Conservation (phyloP, 2,113 vertebrate species). For the Petroica traversi region DNA sequence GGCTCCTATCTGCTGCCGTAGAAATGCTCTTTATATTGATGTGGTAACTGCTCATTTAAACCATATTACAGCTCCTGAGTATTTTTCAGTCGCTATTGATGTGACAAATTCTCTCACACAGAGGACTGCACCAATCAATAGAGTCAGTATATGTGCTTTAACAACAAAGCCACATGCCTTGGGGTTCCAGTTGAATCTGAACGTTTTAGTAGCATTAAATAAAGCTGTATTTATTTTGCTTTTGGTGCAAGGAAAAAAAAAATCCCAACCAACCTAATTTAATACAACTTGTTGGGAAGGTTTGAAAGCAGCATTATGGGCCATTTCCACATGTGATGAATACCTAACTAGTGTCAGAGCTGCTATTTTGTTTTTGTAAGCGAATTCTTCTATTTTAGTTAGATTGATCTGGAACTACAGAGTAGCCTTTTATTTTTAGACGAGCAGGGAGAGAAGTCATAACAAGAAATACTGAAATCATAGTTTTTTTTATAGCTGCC, state of each 20-base stretch:
- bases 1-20: conserved; percentile 12
- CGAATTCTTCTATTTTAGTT: conserved; percentile 40
- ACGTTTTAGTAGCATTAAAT: conserved; percentile 73
- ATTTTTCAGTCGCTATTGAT: conserved; percentile 72
- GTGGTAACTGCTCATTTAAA: conserved; percentile 61
- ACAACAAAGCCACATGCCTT: conserved; percentile 66
- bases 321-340: conserved; percentile 39
- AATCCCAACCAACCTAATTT: conserved; percentile 48
- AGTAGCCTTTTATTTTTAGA: conserved; percentile 60
- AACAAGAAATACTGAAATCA: conserved; percentile 61
- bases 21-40: conserved; percentile 68
- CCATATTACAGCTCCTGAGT: conserved; percentile 65
- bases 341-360: conserved; percentile 58
- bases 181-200: conserved; percentile 68
- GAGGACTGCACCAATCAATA: conserved; percentile 74
- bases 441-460: conserved; percentile 44
- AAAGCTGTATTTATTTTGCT: conserved; percentile 77
- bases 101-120: conserved; percentile 72
- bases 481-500: conserved; percentile 55
- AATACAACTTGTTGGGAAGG: conserved; percentile 66
- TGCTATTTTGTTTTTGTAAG: conserved; percentile 55
- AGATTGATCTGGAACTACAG: conserved; percentile 57
- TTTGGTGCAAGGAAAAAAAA: conserved; percentile 61
- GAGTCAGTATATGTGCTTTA: conserved; percentile 60
- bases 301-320: conserved; percentile 63